Base-by-base conservation (phyloP, 2,797 vertebrate genomes). In the Acrossocheilus wenchowensis region DNA sequence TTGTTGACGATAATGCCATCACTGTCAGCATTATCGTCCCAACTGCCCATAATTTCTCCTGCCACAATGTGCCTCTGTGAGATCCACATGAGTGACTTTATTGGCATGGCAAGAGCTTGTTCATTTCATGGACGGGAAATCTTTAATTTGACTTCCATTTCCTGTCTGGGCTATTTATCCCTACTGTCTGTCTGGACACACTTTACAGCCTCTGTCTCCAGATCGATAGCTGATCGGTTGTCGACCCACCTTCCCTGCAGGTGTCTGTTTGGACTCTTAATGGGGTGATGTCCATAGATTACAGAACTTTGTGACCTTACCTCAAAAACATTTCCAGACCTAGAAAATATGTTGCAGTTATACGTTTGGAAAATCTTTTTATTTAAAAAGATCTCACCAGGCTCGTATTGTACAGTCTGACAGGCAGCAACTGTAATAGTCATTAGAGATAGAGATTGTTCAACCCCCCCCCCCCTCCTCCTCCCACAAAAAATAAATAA, bases 71-170 rank as follows among this genome's bases (percentile, higher is more conserved):
- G 73, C 6, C 62, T 54, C 71, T 66, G 79, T 23, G 71, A 87
- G 71, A 90, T 91, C 88, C 89, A 83, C 90, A 75, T 82, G 87
- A 90, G 87, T 66, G 81, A 89, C 87, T 90, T 92, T 90, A 91
- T 92, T 91, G 88, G 90, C 84, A 87, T 89, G 84, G 87, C 88
- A 89, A 87, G 91, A 86, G 89, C 88, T 93, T 92, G 92, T 94
- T 93, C 92, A 94, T 93, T 94, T 93, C 92, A 91, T 91, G 89
- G 92, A 93, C 87, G 82, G 91, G 88, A 94, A 94, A 92, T 93
- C 92, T 94, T 94, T 94, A 84, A 94, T 94, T 93, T 91, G 87
- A 93, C 87, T 81, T 90, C 82, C 17, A 54, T 85, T 91, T n/a
- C 81, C 92, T 93, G 93, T 92, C 93, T 82, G 81, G 73, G 81